Evolutionary conservation across 92 coral and sea anemone genomes (phyloP).

Genomic region (Phenganax stokvisi): DNA sequence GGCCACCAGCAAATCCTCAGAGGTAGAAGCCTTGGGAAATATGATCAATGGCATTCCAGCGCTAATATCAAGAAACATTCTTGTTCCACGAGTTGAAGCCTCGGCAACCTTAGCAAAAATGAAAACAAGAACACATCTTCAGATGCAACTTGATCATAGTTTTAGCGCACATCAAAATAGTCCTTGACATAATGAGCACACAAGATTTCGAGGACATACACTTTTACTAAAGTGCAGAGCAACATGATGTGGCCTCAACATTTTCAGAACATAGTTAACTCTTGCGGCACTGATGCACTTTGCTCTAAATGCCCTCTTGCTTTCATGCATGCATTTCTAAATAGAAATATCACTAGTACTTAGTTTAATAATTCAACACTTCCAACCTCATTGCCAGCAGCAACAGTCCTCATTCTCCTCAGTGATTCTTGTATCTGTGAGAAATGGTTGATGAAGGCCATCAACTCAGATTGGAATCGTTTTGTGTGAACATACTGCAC

Average conservation of each 20-base stretch:
- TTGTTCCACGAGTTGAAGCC: conserved; percentile 70
- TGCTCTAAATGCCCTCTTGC: neutral
- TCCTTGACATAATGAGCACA: neutral
- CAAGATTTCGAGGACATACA: too few species aligned
- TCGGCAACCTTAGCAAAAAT: conserved; percentile 61
- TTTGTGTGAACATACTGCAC: conserved; percentile 98
- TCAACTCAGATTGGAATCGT: conserved; percentile 89
- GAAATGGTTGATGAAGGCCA: conserved; percentile 86
- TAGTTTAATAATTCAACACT: too few species aligned
- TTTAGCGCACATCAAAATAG: neutral
- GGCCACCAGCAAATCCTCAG: conserved; percentile 88
- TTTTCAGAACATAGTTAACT: neutral
- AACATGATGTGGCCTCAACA: neutral
- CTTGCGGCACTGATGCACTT: neutral
- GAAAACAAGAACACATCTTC: neutral
- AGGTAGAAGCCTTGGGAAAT: conserved; percentile 83
- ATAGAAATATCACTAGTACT: too few species aligned
- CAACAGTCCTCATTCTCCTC: conserved; percentile 90
- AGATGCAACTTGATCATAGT: neutral
- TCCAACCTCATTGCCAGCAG: conserved; percentile 84
- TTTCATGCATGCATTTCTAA: neutral
- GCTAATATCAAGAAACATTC: conserved; percentile 74
- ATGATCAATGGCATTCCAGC: conserved; percentile 94
- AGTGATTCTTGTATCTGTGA: conserved; percentile 89
- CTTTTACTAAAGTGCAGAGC: too few species aligned